These are phyloP conservation scores for Poeciliopsis paucimaculata DNA, from an alignment of 2,797 vertebrate species.

Conservation along the genomic window DNA sequence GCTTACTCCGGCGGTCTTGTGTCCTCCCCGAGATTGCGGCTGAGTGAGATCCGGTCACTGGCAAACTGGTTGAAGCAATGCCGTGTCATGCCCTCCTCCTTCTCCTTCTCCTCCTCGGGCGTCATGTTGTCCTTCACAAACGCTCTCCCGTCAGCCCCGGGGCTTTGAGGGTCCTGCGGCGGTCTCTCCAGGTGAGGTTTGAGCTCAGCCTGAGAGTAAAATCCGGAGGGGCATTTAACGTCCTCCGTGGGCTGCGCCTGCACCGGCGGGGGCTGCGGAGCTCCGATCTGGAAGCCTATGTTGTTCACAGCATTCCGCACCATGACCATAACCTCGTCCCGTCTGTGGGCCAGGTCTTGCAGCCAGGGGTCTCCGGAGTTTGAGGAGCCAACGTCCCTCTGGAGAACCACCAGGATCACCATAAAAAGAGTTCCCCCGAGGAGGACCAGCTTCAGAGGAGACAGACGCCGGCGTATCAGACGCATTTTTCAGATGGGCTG, in stretches of 20 bases:
- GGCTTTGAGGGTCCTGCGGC: conserved; percentile 81
- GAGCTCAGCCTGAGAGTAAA: conserved; percentile 86
- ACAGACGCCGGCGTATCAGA: conserved; percentile 82
- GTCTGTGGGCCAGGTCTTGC: conserved; percentile 85
- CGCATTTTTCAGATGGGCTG: conserved; percentile 76
- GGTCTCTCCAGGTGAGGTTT: conserved; percentile 87
- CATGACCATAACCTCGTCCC: conserved; percentile 86
- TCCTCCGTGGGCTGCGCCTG: conserved; percentile 51
- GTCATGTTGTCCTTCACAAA: conserved; percentile 85
- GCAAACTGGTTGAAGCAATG: conserved; percentile 97
- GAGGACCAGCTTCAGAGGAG: conserved; percentile 84
- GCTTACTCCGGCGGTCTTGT: conserved; percentile 93
- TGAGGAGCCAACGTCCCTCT: conserved; percentile 76
- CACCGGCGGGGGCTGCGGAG: conserved; percentile 74
- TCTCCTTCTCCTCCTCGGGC: conserved; percentile 86
- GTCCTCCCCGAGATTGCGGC: conserved; percentile 91
- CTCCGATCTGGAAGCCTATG: conserved; percentile 89
- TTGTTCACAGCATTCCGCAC: conserved; percentile 91
- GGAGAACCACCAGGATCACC: conserved; percentile 88
- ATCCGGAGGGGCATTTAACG: conserved; percentile 83
- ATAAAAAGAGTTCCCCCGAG: conserved; percentile 84
- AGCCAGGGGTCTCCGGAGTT: conserved; percentile 86
- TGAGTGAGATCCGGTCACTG: conserved; percentile 93
- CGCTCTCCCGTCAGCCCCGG: conserved; percentile 83
- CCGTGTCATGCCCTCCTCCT: conserved; percentile 87